A percentile compares a stretch with the other conserved stretches of the same genome.
Evolutionary conservation across 2,113 vertebrate species (phyloP).

Genomic region (Eublepharis macularius): DNA sequence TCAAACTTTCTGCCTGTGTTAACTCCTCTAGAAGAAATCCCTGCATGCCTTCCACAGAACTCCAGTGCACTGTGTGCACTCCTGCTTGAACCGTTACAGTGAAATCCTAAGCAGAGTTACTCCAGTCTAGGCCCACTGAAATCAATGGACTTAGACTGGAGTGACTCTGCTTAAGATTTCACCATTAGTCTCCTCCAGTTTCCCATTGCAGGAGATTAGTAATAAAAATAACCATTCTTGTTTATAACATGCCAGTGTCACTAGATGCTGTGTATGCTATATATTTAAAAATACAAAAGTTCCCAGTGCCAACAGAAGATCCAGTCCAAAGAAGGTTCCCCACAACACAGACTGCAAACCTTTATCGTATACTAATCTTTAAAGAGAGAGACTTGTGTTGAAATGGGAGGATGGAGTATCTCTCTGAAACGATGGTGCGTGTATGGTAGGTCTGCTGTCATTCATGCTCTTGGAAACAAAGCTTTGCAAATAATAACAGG

Average conservation of each 20-base stretch:
- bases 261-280: neutral
- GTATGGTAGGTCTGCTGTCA: neutral
- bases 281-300: neutral
- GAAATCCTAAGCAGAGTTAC: too few species aligned
- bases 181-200: neutral
- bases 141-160: too few species aligned
- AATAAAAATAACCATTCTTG: neutral
- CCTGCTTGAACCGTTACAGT: too few species aligned
- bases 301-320: neutral
- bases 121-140: too few species aligned
- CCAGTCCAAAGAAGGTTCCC: neutral
- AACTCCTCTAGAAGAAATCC: neutral
- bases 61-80: too few species aligned
- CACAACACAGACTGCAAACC: neutral
- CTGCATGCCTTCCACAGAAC: neutral
- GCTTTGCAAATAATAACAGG: neutral
- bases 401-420: neutral
- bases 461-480: neutral
- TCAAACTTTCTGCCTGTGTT: neutral
- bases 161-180: too few species aligned
- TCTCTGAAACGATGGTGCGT: neutral
- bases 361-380: neutral
- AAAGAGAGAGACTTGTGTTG: neutral
- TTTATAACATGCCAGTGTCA: neutral
- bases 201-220: neutral